These are phyloP conservation scores for Nomada fucata DNA, from an alignment of 2,888 invertebrate genomes.

Conservation along the genomic window DNA sequence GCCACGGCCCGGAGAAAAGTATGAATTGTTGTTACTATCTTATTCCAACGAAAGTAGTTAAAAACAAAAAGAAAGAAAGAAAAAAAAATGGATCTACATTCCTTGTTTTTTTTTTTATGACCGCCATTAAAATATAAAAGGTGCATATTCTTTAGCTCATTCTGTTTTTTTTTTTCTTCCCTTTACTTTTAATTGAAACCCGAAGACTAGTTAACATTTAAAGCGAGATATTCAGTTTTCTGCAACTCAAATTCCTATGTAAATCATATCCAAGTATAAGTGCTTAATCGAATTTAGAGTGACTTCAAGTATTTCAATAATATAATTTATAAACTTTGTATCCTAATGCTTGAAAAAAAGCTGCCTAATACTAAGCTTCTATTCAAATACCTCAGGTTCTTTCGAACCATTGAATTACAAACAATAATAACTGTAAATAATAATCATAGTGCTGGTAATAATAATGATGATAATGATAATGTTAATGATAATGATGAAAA, in stretches of 20 bases:
- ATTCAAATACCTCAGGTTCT: constrained; percentile 40
- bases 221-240: constrained; percentile 13
- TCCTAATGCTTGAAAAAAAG: constrained; percentile 41
- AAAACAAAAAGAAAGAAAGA: background rate
- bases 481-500: background rate
- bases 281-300: constrained; percentile 21
- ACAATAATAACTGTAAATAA: constrained; percentile 30
- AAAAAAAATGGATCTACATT: constrained; percentile 5
- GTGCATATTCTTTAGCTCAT: constrained; percentile 35
- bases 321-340: constrained; percentile 33
- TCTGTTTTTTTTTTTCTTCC: background rate
- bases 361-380: constrained; percentile 46
- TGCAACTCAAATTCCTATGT: constrained; percentile 19
- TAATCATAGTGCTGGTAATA: background rate
- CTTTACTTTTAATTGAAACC: constrained; percentile 5
- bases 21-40: constrained; percentile 16
- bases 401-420: constrained; percentile 25
- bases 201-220: constrained; percentile 15
- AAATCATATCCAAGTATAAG: constrained; percentile 19
- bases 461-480: background rate
- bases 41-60: constrained; percentile 43
- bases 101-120: background rate
- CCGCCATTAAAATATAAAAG: background rate
- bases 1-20: constrained; percentile 3
- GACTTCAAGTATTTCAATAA: constrained; percentile 19